These are phyloP conservation scores for Sebastes dallii DNA, from an alignment of 2,797 vertebrate species.

Conservation along the genomic window DNA sequence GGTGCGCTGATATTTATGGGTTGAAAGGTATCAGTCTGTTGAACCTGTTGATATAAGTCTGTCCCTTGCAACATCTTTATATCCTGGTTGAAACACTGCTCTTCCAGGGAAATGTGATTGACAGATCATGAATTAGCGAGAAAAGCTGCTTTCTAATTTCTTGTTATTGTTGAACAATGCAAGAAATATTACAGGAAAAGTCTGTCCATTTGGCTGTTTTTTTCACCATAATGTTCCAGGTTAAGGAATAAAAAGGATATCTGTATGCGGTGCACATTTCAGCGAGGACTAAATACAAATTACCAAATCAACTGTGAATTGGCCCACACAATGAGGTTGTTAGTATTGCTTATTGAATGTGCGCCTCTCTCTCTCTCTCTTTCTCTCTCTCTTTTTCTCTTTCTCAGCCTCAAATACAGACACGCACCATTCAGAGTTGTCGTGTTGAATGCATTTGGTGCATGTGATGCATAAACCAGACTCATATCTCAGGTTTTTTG, in stretches of 20 bases:
- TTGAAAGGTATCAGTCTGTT: background rate
- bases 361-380: background rate
- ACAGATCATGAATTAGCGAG: background rate
- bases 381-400: background rate
- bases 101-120: background rate
- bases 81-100: background rate
- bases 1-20: background rate
- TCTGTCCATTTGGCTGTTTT: background rate
- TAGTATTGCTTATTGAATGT: background rate
- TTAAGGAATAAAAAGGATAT: background rate
- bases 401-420: slow-evolving; percentile 11
- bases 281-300: background rate
- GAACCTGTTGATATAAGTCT: background rate
- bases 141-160: background rate
- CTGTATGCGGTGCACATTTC: background rate
- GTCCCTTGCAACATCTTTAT: background rate
- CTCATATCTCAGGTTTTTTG: slow-evolving; percentile 35
- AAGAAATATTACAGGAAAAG: background rate
- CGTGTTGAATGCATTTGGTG: background rate
- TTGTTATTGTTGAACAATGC: background rate
- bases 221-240: background rate
- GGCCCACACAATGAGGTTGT: background rate
- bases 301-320: background rate
- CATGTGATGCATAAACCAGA: background rate
- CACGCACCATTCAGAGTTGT: background rate